These are phyloP conservation scores for Anniella stebbinsi DNA, from an alignment of 2,797 vertebrate species.

Conservation along the genomic window DNA sequence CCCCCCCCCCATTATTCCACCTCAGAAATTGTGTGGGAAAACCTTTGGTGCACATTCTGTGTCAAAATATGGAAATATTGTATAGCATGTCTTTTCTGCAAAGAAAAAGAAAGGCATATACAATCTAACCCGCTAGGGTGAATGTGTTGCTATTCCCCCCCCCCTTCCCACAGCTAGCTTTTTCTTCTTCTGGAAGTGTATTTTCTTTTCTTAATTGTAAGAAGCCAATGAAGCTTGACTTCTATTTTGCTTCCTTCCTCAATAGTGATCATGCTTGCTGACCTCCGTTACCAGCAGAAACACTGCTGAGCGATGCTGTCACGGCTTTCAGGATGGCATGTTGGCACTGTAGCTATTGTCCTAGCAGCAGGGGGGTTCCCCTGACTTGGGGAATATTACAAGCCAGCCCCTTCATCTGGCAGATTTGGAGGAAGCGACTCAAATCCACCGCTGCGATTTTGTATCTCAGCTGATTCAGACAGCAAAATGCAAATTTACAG, in stretches of 20 bases:
- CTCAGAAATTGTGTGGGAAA: slow-evolving; percentile 18
- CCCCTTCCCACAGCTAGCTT: background rate
- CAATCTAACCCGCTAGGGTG: background rate
- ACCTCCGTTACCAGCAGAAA: slow-evolving; percentile 44
- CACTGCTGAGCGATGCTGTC: slow-evolving; percentile 45
- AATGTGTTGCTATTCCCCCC: background rate
- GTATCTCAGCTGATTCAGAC: slow-evolving; percentile 21
- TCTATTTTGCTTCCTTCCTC: slow-evolving; percentile 48
- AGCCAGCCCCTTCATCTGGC: background rate
- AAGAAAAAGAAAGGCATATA: background rate
- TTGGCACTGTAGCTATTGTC: slow-evolving; percentile 38
- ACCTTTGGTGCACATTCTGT: slow-evolving; percentile 11
- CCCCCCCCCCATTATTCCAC: background rate
- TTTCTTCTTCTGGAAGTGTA: slow-evolving; percentile 26
- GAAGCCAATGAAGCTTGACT: slow-evolving; percentile 59
- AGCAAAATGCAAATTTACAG: slow-evolving; percentile 42
- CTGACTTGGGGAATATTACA: slow-evolving; percentile 35
- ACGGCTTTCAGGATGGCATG: slow-evolving; percentile 54
- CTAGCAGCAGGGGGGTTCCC: slow-evolving; percentile 48
- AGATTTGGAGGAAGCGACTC: slow-evolving; percentile 52
- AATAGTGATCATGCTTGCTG: slow-evolving; percentile 34
- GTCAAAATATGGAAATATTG: slow-evolving; percentile 43
- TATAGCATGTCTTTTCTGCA: background rate
- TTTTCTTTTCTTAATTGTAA: slow-evolving; percentile 60
- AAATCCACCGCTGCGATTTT: slow-evolving; percentile 29